Conservation (phyloP, 2,888 invertebrate genomes). For the Geotrupes spiniger region DNA sequence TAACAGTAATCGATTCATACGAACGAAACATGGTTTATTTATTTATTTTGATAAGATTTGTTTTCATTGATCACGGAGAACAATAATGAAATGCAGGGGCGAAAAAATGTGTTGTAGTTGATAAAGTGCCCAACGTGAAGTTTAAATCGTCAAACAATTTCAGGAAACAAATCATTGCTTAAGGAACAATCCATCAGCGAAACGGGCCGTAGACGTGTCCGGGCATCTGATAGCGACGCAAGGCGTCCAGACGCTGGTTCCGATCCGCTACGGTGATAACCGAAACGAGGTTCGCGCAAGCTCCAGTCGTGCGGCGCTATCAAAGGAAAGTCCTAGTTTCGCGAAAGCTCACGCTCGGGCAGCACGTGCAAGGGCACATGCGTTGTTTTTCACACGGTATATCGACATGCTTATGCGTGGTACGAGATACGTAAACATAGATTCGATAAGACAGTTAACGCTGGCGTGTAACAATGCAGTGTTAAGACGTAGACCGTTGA, state of each 20-base stretch:
- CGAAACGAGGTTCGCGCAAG: slow-evolving; percentile 27
- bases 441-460: neutral
- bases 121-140: no score
- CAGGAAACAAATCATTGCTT: neutral
- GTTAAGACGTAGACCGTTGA: no score
- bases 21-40: no score
- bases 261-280: slow-evolving; percentile 21
- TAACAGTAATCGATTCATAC: no score
- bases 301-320: slow-evolving; percentile 25
- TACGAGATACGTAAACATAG: neutral
- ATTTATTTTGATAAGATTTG: no score
- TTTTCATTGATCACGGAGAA: no score
- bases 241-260: slow-evolving; percentile 25
- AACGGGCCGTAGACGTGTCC: slow-evolving; percentile 23
- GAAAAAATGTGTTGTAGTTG: no score
- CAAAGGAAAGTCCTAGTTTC: slow-evolving; percentile 27
- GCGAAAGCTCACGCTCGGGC: slow-evolving; percentile 15
- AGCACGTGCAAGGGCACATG: slow-evolving; percentile 19
- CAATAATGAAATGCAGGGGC: no score
- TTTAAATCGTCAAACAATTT: neutral
- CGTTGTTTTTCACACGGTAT: slow-evolving; percentile 19
- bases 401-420: neutral
- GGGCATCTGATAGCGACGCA: slow-evolving; percentile 25
- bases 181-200: slow-evolving; percentile 23
- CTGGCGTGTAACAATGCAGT: no score